Evolutionary conservation across 2,113 vertebrate genomes (phyloP).

Genomic region (Carettochelys insculpta): DNA sequence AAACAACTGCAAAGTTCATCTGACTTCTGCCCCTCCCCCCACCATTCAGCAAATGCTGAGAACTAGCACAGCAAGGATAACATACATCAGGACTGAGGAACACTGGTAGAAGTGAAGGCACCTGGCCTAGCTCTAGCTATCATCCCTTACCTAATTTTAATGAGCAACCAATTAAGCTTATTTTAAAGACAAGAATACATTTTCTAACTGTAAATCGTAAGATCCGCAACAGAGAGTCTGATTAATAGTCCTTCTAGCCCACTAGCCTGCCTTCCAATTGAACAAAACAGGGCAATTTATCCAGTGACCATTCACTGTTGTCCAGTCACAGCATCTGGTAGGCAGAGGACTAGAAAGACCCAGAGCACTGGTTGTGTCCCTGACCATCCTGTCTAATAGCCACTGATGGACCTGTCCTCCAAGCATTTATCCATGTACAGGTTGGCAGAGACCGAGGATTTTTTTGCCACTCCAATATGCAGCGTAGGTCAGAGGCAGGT

Average conservation of each 20-base stretch:
- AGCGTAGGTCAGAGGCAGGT: not conserved
- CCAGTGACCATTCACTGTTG: not conserved
- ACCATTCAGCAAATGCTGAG: not conserved
- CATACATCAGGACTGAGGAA: not conserved
- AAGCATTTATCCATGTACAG: not conserved
- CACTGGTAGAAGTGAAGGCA: fast-evolving
- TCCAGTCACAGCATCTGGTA: not conserved
- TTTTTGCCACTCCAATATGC: not conserved
- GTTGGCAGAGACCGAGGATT: not conserved
- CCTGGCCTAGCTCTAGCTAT: not conserved
- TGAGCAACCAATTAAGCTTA: not conserved
- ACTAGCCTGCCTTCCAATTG: not conserved
- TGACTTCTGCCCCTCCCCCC: no score
- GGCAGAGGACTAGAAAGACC: not conserved
- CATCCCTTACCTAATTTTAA: not conserved
- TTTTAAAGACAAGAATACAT: not conserved
- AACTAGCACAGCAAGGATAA: not conserved
- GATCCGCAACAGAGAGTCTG: not conserved
- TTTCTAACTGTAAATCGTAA: not conserved
- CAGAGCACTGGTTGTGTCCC: not conserved
- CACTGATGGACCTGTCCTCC: not conserved
- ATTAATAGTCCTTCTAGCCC: not conserved
- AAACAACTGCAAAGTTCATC: not conserved
- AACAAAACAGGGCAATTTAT: not conserved
- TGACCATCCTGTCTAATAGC: not conserved